These are phyloP conservation scores for Menura novaehollandiae DNA, from an alignment of 2,113 vertebrate genomes.

Conservation along the genomic window DNA sequence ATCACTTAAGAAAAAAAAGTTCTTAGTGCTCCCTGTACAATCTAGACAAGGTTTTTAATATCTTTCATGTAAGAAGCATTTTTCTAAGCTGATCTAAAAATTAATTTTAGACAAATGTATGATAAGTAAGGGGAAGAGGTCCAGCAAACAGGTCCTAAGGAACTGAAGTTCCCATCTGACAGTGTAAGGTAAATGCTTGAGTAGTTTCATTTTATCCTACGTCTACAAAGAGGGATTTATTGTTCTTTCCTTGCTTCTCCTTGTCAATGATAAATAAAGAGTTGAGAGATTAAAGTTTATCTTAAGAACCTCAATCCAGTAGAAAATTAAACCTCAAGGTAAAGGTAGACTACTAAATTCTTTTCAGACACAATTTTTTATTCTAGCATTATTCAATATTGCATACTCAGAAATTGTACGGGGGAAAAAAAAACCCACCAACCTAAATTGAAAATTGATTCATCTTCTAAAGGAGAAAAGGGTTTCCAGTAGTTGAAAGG, in stretches of 20 bases:
- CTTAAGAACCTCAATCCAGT: background rate
- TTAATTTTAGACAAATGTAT: background rate
- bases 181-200: conserved; percentile 6
- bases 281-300: conserved; percentile 35
- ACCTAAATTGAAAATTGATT: background rate
- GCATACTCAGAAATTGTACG: background rate
- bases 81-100: background rate
- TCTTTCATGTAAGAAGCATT: background rate
- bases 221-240: conserved; percentile 32
- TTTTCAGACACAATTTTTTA: background rate
- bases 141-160: background rate
- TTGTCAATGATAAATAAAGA: conserved; percentile 33
- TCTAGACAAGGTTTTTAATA: background rate
- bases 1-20: background rate
- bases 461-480: background rate
- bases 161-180: background rate
- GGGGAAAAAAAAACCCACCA: background rate
- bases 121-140: background rate
- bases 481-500: background rate
- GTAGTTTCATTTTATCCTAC: conserved; percentile 29
- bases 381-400: background rate
- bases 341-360: background rate
- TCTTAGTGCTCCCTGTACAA: background rate
- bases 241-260: conserved; percentile 23
- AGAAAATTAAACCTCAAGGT: conserved; percentile 27